Percentiles rank a stretch among this genome's conserved stretches.
Evolutionary conservation across 2,888 invertebrate genomes (phyloP).

Genomic region (Oligia fasciuncula): DNA sequence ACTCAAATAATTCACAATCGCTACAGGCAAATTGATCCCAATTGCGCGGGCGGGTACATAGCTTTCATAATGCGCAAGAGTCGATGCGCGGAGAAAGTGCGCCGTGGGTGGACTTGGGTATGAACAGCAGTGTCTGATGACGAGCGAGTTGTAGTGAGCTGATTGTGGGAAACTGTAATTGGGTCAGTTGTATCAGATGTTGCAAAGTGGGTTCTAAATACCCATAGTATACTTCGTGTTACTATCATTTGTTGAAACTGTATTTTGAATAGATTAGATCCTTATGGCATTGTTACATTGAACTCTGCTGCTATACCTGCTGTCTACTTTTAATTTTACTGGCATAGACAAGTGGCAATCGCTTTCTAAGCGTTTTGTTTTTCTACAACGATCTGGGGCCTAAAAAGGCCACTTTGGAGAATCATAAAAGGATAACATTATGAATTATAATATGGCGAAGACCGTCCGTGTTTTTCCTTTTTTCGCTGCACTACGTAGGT

Average conservation of each 20-base stretch:
- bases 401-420: no score
- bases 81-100: conserved; percentile 60
- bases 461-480: no score
- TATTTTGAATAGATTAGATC: background rate
- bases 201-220: conserved; percentile 11
- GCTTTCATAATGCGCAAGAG: conserved; percentile 50
- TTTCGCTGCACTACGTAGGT: no score
- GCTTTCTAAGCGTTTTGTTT: background rate
- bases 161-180: conserved; percentile 63
- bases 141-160: conserved; percentile 36
- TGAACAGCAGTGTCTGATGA: conserved; percentile 57
- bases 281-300: background rate
- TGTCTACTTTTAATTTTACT: background rate
- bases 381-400: no score
- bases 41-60: conserved; percentile 74
- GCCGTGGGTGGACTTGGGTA: conserved; percentile 69
- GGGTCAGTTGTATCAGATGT: conserved; percentile 42
- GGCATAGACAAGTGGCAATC: no score
- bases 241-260: background rate
- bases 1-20: conserved; percentile 58
- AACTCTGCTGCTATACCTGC: background rate
- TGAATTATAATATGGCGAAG: no score
- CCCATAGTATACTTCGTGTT: background rate
- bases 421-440: no score
- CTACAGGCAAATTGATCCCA: conserved; percentile 75